Conservation (phyloP, 2,113 vertebrate species). For the Solea solea region DNA sequence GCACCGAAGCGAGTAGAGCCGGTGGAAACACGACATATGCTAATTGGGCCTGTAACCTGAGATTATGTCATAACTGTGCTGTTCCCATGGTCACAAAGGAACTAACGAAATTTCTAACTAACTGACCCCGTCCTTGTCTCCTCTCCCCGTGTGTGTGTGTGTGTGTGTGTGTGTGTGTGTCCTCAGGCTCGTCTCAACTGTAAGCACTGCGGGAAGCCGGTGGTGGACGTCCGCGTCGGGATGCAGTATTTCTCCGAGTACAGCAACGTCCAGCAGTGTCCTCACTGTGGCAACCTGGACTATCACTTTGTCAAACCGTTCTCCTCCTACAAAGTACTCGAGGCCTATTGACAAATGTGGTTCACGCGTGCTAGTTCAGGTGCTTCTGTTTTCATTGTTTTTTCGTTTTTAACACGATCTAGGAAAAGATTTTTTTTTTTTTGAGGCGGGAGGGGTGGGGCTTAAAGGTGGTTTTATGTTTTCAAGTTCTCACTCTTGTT, state of each 20-base stretch:
- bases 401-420: constrained; percentile 83
- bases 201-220: constrained; percentile 98
- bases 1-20: too few species aligned
- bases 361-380: constrained; percentile 87
- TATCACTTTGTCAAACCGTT: constrained; percentile 99
- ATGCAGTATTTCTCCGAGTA: constrained; percentile 99
- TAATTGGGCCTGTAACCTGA: too few species aligned
- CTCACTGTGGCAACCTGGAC: constrained; percentile 99
- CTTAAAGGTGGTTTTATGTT: constrained; percentile 55
- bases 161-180: constrained; percentile 25
- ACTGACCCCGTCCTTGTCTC: neutral
- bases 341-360: constrained; percentile 99
- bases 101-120: neutral
- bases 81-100: too few species aligned
- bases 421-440: constrained; percentile 70
- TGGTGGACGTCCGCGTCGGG: constrained; percentile 96
- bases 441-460: neutral
- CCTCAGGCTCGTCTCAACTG: constrained; percentile 97
- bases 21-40: too few species aligned
- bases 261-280: constrained; percentile 99
- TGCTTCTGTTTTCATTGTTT: constrained; percentile 66
- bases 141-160: neutral
- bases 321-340: constrained; percentile 98
- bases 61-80: too few species aligned
- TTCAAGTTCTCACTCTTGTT: constrained; percentile 34